Evolutionary conservation across 1,140 invertebrate genomes (phyloP).

Genomic region (Goniozus legneri): DNA sequence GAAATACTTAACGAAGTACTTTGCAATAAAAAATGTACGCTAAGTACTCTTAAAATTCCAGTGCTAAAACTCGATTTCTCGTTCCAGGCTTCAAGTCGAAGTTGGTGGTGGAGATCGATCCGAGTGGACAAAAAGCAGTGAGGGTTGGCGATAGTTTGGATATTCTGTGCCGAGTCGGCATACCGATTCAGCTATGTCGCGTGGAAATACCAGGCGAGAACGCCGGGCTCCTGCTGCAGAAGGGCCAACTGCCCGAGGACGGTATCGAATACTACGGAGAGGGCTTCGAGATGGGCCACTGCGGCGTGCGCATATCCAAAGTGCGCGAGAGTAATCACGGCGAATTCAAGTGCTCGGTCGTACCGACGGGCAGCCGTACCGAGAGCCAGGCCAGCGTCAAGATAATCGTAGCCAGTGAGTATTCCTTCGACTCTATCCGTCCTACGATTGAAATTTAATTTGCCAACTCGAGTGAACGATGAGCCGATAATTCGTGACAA

Average conservation of each 20-base stretch:
- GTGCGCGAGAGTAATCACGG: conserved; percentile 66
- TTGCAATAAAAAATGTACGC: too few relatives aligned
- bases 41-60: too few relatives aligned
- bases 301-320: conserved; percentile 62
- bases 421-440: too few relatives aligned
- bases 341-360: conserved; percentile 63
- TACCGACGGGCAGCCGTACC: conserved; percentile 43
- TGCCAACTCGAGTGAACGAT: too few relatives aligned
- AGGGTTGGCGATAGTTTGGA: conserved; percentile 45
- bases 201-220: conserved; percentile 52
- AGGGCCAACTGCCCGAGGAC: conserved; percentile 35
- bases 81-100: conserved; percentile 28
- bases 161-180: conserved; percentile 48
- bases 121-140: conserved; percentile 34
- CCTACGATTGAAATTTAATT: too few relatives aligned
- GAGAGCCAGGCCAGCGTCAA: conserved; percentile 55
- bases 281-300: conserved; percentile 61
- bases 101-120: conserved; percentile 36
- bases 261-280: conserved; percentile 56
- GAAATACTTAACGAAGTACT: too few relatives aligned
- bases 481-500: too few relatives aligned
- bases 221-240: conserved; percentile 35
- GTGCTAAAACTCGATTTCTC: background rate
- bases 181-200: conserved; percentile 49
- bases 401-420: conserved; percentile 71